Evolutionary conservation across 2,113 vertebrate species (phyloP).

Genomic region (Cebidichthys violaceus): DNA sequence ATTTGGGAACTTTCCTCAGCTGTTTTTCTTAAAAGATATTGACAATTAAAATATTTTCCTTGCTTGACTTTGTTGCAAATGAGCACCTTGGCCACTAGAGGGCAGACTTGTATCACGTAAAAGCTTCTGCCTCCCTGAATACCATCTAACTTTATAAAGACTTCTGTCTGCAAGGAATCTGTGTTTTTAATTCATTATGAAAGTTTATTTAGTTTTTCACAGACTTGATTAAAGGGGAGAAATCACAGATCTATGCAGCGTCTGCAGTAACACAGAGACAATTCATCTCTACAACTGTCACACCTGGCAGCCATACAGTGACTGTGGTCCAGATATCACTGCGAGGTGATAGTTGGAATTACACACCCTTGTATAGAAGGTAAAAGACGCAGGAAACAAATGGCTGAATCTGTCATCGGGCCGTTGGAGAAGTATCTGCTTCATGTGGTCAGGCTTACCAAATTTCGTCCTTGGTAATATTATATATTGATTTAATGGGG

Average conservation of each 20-base stretch:
- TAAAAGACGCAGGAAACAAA: constrained; percentile 58
- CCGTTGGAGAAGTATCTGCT: constrained; percentile 55
- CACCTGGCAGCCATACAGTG: constrained; percentile 1
- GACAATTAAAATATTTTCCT: background rate
- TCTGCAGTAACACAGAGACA: constrained; percentile 32
- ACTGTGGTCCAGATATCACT: constrained; percentile 29
- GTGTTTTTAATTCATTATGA: constrained; percentile 2
- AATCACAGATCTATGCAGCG: background rate
- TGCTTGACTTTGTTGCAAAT: background rate
- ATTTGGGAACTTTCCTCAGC: background rate
- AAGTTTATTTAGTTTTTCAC: background rate
- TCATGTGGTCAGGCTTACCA: constrained; percentile 62
- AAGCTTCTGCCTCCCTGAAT: background rate
- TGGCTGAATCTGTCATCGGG: constrained; percentile 56
- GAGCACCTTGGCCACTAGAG: constrained; percentile 68
- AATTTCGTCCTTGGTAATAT: constrained; percentile 80
- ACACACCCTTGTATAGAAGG: constrained; percentile 34
- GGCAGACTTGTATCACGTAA: constrained; percentile 63
- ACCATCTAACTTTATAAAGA: background rate
- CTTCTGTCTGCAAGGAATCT: constrained; percentile 1
- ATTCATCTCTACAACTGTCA: constrained; percentile 33
- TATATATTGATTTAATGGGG: constrained; percentile 83
- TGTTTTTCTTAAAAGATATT: background rate
- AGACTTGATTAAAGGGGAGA: background rate
- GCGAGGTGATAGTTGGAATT: constrained; percentile 24